phyloP scores from a whole-genome alignment of 2,797 vertebrate species.

The Hyperoplus lanceolatus region DNA sequence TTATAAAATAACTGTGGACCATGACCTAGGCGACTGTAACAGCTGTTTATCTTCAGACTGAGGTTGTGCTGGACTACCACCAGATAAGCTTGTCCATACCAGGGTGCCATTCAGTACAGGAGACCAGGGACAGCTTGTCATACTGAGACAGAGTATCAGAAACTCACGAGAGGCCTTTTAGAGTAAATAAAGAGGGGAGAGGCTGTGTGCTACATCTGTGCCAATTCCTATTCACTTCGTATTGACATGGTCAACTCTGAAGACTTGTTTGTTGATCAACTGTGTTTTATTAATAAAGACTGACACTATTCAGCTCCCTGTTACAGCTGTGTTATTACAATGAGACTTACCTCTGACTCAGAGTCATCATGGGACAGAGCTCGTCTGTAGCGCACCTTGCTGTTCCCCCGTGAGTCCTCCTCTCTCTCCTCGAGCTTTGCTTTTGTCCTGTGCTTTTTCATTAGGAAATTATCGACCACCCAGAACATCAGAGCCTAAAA shows the following conservation, averaged over 20 bases:
- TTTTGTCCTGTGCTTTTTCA: constrained; percentile 99
- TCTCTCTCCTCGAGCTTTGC: constrained; percentile 96
- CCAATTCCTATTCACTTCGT: not conserved
- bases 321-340: not conserved
- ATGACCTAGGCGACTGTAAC: not conserved
- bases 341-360: constrained; percentile 91
- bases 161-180: not conserved
- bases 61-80: not conserved
- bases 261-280: not conserved
- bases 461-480: constrained; percentile 99
- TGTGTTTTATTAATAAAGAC: not conserved
- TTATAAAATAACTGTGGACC: constrained; percentile 2
- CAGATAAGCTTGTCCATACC: too few relatives aligned
- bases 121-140: not conserved
- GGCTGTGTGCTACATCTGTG: too few relatives aligned
- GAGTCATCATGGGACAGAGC: constrained; percentile 97
- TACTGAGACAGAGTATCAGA: not conserved
- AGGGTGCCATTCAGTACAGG: not conserved
- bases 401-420: constrained; percentile 92
- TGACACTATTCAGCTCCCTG: not conserved
- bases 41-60: not conserved
- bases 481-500: constrained; percentile 97
- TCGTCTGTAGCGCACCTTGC: constrained; percentile 96
- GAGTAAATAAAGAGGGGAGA: not conserved
- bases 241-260: not conserved